Evolutionary conservation across 2,797 vertebrate genomes (phyloP).

Genomic region (Lutjanus argentimaculatus): DNA sequence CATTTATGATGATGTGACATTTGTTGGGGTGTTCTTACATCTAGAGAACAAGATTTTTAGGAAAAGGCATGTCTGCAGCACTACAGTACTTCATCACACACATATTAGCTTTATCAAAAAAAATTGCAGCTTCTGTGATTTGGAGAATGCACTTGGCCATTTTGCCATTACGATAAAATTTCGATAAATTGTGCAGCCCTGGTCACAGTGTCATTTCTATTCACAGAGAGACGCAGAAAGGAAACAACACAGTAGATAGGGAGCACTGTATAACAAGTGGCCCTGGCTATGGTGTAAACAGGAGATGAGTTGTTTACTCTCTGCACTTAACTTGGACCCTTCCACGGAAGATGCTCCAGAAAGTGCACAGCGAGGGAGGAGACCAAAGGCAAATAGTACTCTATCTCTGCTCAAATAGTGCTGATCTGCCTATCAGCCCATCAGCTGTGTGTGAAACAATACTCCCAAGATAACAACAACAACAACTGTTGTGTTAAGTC

Average conservation of each 20-base stretch:
- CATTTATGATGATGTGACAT: too few species aligned
- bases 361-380: neutral
- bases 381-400: neutral
- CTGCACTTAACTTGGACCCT: neutral
- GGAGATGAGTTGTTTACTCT: slow-evolving; percentile 45
- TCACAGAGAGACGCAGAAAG: neutral
- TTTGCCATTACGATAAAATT: too few species aligned
- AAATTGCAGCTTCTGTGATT: too few species aligned
- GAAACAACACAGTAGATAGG: neutral
- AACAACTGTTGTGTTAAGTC: slow-evolving; percentile 44
- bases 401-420: slow-evolving; percentile 18
- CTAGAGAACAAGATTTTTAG: too few species aligned
- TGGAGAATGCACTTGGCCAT: too few species aligned
- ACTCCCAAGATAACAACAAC: slow-evolving; percentile 52
- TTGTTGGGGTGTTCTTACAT: too few species aligned
- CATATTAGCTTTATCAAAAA: too few species aligned
- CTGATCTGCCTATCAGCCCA: slow-evolving; percentile 32
- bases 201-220: slow-evolving; percentile 23
- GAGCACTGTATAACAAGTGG: slow-evolving; percentile 25
- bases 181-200: too few species aligned
- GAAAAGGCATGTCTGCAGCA: too few species aligned
- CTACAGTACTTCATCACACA: too few species aligned
- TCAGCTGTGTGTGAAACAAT: slow-evolving; percentile 66
- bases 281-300: slow-evolving; percentile 46
- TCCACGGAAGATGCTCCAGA: slow-evolving; percentile 24